A percentile compares a stretch with the other conserved stretches of the same genome.
These are phyloP conservation scores for Rhorus exstirpatorius DNA, from an alignment of 2,888 invertebrate species.

Conservation along the genomic window DNA sequence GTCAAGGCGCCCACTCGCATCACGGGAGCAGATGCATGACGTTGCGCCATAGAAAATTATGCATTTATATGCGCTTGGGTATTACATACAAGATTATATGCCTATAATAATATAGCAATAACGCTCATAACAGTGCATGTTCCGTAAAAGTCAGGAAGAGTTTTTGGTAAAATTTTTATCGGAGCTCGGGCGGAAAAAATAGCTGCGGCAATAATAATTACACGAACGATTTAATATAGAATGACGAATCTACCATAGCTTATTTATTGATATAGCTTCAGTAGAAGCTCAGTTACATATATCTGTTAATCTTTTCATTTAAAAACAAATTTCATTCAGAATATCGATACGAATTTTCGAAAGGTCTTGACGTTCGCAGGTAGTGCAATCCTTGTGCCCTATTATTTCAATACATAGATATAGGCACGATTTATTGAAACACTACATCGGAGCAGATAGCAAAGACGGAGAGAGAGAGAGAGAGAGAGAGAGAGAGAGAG, in stretches of 20 bases:
- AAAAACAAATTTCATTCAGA: slow-evolving; percentile 29
- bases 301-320: slow-evolving; percentile 29
- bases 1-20: slow-evolving; percentile 46
- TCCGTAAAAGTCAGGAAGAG: background rate
- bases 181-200: background rate
- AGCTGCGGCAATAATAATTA: background rate
- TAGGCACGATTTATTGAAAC: slow-evolving; percentile 44
- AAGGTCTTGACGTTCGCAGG: slow-evolving; percentile 63
- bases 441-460: slow-evolving; percentile 30
- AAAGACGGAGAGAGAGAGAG: slow-evolving; percentile 1
- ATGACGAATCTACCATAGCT: background rate
- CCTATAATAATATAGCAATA: slow-evolving; percentile 1
- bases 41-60: no score
- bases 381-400: slow-evolving; percentile 29
- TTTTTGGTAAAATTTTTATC: background rate
- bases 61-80: no score
- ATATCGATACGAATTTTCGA: slow-evolving; percentile 44
- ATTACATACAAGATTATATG: background rate
- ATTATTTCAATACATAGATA: slow-evolving; percentile 36
- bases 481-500: slow-evolving; percentile 8
- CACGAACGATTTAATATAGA: background rate
- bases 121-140: background rate
- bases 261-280: slow-evolving; percentile 9
- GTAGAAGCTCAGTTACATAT: slow-evolving; percentile 27
- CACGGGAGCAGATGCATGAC: slow-evolving; percentile 45